Conservation (phyloP, 1,140 invertebrate species). For the Arctopsyche grandis region DNA sequence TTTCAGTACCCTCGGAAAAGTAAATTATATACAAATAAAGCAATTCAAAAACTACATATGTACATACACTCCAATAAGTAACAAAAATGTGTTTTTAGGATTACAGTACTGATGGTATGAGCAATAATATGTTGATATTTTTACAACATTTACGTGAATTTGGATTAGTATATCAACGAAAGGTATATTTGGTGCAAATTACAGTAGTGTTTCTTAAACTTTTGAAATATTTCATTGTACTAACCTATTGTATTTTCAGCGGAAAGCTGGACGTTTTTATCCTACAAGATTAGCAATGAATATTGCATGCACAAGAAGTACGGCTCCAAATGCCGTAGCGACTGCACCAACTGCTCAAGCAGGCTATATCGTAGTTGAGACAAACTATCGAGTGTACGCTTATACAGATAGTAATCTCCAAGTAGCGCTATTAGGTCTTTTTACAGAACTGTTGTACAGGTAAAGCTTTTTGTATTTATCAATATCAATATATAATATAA, state of each 20-base stretch:
- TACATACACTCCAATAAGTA: no score
- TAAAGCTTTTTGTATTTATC: conserved; percentile 57
- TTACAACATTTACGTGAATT: conserved; percentile 96
- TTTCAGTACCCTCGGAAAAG: conserved; percentile 94
- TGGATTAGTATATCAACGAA: conserved; percentile 96
- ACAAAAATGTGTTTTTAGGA: conserved; percentile 71
- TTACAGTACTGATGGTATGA: conserved; percentile 96
- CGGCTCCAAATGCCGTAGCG: conserved; percentile 55
- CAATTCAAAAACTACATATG: background rate
- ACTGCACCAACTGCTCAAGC: conserved; percentile 59
- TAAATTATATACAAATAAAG: conserved; percentile 57
- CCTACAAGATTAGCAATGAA: conserved; percentile 93
- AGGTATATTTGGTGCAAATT: conserved; percentile 66
- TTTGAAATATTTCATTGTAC: conserved; percentile 31
- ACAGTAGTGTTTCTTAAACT: no score
- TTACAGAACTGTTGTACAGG: conserved; percentile 92
- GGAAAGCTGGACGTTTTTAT: conserved; percentile 93
- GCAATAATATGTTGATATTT: conserved; percentile 86
- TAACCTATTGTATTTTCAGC: conserved; percentile 63
- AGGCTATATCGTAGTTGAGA: conserved; percentile 95
- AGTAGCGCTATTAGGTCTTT: conserved; percentile 90
- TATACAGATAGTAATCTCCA: conserved; percentile 95
- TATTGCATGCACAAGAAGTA: conserved; percentile 73
- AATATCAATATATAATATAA: no score
- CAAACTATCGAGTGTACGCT: conserved; percentile 96